phyloP scores from a whole-genome alignment of 2,888 invertebrate species.

The Macrophya alboannulata region DNA sequence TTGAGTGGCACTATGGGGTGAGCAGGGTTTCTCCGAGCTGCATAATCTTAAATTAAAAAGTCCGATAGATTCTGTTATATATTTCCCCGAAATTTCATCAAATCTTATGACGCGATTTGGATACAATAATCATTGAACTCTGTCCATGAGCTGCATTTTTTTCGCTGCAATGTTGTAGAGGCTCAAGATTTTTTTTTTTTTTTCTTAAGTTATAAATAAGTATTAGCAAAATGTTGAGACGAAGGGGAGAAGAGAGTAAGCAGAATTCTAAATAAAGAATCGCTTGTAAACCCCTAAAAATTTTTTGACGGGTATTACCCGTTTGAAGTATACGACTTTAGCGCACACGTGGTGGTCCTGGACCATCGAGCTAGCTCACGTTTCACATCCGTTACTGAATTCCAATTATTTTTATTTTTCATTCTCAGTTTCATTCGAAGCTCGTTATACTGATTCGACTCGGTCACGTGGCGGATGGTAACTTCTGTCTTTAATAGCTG shows the following conservation, averaged over 20 bases:
- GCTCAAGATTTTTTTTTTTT: too few species aligned
- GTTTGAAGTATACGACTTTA: constrained; percentile 32
- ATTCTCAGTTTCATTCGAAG: not conserved
- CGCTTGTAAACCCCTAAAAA: constrained; percentile 31
- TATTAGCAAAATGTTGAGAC: not conserved
- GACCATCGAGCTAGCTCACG: not conserved
- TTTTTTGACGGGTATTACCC: constrained; percentile 42
- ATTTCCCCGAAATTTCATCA: not conserved
- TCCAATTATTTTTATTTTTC: not conserved
- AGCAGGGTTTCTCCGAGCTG: too few species aligned
- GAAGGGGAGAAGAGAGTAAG: not conserved
- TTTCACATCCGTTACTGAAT: constrained; percentile 42
- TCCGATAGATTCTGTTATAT: too few species aligned
- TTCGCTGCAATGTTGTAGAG: not conserved
- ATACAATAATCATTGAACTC: not conserved
- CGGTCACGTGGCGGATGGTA: not conserved
- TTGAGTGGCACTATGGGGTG: too few species aligned
- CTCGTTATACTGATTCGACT: constrained; percentile 27
- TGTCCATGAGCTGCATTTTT: not conserved
- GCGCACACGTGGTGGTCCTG: constrained; percentile 11
- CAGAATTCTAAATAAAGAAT: constrained; percentile 40
- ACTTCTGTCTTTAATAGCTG: not conserved
- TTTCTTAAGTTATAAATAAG: constrained; percentile 5
- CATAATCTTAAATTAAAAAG: too few species aligned
- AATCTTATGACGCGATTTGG: not conserved